Evolutionary conservation across 2,888 invertebrate genomes (phyloP).

Genomic region (Mesodorylaimus sp.): DNA sequence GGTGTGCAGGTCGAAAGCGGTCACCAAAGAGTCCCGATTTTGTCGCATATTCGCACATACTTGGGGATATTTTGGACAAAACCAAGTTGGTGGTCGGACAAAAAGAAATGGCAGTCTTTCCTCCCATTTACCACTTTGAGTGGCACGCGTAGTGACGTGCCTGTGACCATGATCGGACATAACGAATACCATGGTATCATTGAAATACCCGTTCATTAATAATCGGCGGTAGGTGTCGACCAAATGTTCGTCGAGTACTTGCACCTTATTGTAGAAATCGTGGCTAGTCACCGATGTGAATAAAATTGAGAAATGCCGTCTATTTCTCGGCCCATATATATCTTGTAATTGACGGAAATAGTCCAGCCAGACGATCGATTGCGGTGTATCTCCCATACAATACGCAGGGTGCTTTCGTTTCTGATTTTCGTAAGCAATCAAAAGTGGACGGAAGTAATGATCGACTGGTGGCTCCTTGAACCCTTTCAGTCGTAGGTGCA

Average conservation of each 20-base stretch:
- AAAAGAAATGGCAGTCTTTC: conserved; percentile 15
- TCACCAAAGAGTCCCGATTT: conserved; percentile 25
- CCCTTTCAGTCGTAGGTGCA: conserved; percentile 57
- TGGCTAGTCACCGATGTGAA: conserved; percentile 7
- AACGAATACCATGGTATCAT: conserved; percentile 11
- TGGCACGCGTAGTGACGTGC: conserved; percentile 26
- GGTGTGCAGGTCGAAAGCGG: conserved; percentile 30
- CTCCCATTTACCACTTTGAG: conserved; percentile 30
- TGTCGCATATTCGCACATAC: conserved; percentile 17
- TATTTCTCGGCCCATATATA: conserved; percentile 1
- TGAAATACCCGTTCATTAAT: conserved; percentile 6
- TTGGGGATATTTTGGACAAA: conserved; percentile 21
- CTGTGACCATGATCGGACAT: conserved; percentile 31
- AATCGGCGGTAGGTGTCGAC: background rate
- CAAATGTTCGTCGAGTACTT: conserved; percentile 4
- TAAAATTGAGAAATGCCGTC: conserved; percentile 3
- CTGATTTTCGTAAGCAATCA: no score
- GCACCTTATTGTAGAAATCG: conserved; percentile 7
- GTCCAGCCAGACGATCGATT: background rate
- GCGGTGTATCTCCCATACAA: conserved; percentile 9
- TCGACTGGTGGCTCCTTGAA: conserved; percentile 36
- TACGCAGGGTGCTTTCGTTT: conserved; percentile 7
- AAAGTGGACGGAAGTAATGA: conserved; percentile 5
- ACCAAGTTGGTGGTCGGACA: conserved; percentile 24
- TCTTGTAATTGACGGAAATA: background rate